phyloP scores from a whole-genome alignment of 2,888 invertebrate genomes.

The Himalopsyche kuldschensis region DNA sequence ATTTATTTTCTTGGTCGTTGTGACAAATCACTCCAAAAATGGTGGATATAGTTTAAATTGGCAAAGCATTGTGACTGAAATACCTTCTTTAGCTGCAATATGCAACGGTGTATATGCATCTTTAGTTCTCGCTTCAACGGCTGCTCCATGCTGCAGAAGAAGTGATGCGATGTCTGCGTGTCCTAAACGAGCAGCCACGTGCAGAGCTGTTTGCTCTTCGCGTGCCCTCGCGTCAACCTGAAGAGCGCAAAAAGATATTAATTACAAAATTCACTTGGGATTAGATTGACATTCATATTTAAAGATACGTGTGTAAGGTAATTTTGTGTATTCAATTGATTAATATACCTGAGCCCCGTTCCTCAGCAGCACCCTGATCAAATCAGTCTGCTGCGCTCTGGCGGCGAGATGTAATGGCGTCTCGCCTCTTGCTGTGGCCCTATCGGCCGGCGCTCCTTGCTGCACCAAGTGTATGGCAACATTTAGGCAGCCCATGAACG shows the following conservation, averaged over 20 bases:
- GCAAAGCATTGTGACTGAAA: neutral
- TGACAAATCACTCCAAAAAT: too few species aligned
- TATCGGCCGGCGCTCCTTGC: slow-evolving; percentile 91
- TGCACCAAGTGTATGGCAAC: slow-evolving; percentile 94
- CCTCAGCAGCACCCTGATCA: slow-evolving; percentile 90
- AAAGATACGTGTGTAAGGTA: neutral
- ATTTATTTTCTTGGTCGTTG: too few species aligned
- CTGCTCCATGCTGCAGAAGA: slow-evolving; percentile 91
- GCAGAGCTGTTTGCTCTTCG: slow-evolving; percentile 95
- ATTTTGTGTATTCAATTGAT: neutral
- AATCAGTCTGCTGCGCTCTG: slow-evolving; percentile 95
- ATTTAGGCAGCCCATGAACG: slow-evolving; percentile 99
- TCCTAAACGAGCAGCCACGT: slow-evolving; percentile 93
- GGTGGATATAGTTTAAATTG: neutral
- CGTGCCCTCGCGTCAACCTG: slow-evolving; percentile 68
- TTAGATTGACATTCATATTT: neutral
- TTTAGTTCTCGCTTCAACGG: slow-evolving; percentile 85
- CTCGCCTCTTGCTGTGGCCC: slow-evolving; percentile 94
- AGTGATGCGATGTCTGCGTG: slow-evolving; percentile 95
- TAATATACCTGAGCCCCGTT: slow-evolving; percentile 80
- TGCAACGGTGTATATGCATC: slow-evolving; percentile 96
- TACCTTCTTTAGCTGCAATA: slow-evolving; percentile 95
- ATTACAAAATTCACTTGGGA: neutral
- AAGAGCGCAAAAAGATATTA: slow-evolving; percentile 7
- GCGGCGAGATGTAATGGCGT: slow-evolving; percentile 96